Percentiles rank a stretch among this genome's conserved stretches.
Conservation (phyloP, 1,140 invertebrate species). For the Hesperophylax magnus region DNA sequence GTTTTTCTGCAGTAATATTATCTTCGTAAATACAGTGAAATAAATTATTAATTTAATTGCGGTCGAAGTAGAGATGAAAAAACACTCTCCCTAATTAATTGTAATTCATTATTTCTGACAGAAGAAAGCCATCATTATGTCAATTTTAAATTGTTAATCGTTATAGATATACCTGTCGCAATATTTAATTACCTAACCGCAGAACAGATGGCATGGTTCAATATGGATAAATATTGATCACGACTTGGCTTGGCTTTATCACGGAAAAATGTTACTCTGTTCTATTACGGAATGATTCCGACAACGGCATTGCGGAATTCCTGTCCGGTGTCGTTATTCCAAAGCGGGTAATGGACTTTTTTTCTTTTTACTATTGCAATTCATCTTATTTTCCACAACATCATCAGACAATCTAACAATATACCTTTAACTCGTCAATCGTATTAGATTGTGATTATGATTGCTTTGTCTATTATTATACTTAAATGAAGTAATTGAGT, state of each 20-base stretch:
- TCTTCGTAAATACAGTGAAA: too few species aligned
- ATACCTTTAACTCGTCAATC: too few species aligned
- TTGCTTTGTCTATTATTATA: too few species aligned
- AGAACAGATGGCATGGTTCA: constrained; percentile 14
- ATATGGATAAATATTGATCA: constrained; percentile 27
- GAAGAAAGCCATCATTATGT: constrained; percentile 16
- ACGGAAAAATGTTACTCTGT: constrained; percentile 24
- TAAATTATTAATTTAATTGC: too few species aligned
- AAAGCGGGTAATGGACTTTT: neutral
- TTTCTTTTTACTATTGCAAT: too few species aligned
- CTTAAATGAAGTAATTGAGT: too few species aligned
- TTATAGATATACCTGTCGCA: constrained; percentile 14
- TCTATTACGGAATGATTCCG: constrained; percentile 19
- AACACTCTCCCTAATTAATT: neutral
- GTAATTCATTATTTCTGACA: neutral
- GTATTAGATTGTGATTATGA: too few species aligned
- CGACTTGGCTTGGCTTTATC: neutral
- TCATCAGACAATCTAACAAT: too few species aligned
- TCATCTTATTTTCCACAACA: too few species aligned
- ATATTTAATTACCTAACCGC: constrained; percentile 23
- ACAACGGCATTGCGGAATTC: constrained; percentile 8
- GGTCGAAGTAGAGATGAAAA: neutral
- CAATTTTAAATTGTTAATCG: constrained; percentile 18
- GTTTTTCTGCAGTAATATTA: too few species aligned
- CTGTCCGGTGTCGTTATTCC: neutral